Percentiles rank a stretch among this genome's conserved stretches.
These are phyloP conservation scores for Barnardius zonarius DNA, from an alignment of 2,113 vertebrate species.

Conservation along the genomic window DNA sequence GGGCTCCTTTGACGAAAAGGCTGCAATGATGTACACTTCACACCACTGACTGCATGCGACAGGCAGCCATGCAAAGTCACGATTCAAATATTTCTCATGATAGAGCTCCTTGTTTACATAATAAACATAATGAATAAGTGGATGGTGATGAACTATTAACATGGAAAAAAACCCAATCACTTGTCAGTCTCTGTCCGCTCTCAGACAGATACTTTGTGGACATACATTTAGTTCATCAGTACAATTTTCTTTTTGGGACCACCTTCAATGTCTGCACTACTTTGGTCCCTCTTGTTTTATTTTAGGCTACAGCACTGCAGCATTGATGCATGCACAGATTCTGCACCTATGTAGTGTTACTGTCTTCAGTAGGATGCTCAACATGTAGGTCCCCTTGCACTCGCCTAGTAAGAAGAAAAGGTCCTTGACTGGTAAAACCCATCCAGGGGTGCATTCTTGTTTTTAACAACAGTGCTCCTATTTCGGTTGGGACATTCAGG, in stretches of 20 bases:
- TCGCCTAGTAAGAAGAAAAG: not conserved
- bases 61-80: not conserved
- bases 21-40: not conserved
- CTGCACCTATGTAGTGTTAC: not conserved
- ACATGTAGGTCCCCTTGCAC: not conserved
- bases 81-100: not conserved
- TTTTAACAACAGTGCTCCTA: not conserved
- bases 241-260: not conserved
- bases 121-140: not conserved
- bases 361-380: not conserved
- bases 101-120: not conserved
- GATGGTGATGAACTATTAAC: not conserved
- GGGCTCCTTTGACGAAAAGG: not conserved
- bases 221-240: not conserved
- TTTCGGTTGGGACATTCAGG: not conserved
- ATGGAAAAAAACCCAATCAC: fast-evolving
- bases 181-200: not conserved
- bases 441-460: not conserved
- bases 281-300: not conserved
- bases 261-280: not conserved
- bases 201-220: not conserved
- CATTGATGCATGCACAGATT: not conserved
- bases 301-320: not conserved
- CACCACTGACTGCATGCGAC: not conserved
- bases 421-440: not conserved